phyloP scores from a whole-genome alignment of 2,797 vertebrate species.

The Lagorchestes hirsutus region DNA sequence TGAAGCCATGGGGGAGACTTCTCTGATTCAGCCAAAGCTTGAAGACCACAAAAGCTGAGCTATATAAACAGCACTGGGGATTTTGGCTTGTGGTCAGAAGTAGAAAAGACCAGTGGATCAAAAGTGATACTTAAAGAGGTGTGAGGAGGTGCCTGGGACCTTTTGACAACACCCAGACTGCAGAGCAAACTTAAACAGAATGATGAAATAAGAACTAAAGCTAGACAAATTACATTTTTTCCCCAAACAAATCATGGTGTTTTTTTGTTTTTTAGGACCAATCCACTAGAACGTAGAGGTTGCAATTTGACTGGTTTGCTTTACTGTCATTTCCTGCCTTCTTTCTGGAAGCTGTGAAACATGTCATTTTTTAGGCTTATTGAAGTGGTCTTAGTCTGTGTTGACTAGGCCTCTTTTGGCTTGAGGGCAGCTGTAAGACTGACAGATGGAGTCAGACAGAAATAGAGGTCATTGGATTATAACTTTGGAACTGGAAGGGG shows the following conservation, averaged over 20 bases:
- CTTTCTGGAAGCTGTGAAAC: slow-evolving; percentile 65
- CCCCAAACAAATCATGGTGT: background rate
- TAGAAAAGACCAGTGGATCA: slow-evolving; percentile 2
- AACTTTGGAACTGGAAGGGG: background rate
- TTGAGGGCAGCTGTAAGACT: slow-evolving; percentile 26
- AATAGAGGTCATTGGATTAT: slow-evolving; percentile 36
- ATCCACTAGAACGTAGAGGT: slow-evolving; percentile 47
- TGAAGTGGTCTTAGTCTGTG: slow-evolving; percentile 73
- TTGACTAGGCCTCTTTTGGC: slow-evolving; percentile 44
- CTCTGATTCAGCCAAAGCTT: slow-evolving; percentile 9
- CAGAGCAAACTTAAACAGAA: background rate
- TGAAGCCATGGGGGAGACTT: background rate
- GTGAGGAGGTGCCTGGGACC: background rate
- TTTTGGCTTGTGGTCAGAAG: background rate
- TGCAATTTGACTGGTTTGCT: slow-evolving; percentile 26
- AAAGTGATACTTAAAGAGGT: slow-evolving; percentile 7
- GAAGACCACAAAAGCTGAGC: background rate
- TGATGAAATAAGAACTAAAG: slow-evolving; percentile 52
- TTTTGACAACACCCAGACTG: background rate
- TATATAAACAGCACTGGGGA: background rate
- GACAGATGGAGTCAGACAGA: slow-evolving; percentile 59
- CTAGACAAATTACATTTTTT: background rate
- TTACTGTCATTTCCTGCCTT: slow-evolving; percentile 14
- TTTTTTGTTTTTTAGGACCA: slow-evolving; percentile 3
- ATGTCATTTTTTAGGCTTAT: slow-evolving; percentile 54